A percentile compares a stretch with the other conserved stretches of the same genome.
Evolutionary conservation across 2,888 invertebrate species (phyloP).

Genomic region (Ochropleura plecta): DNA sequence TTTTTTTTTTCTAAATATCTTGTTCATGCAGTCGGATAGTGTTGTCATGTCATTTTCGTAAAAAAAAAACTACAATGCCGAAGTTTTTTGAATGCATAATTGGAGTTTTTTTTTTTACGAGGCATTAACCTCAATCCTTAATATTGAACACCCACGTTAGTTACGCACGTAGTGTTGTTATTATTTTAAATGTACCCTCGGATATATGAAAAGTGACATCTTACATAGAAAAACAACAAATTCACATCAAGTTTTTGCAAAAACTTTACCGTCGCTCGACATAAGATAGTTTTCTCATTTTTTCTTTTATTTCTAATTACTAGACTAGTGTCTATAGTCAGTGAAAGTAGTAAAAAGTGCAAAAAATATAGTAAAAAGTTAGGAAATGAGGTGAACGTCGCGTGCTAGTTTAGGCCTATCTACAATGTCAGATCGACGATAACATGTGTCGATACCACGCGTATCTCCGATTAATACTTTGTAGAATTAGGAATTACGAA

Average conservation of each 20-base stretch:
- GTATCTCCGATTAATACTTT: constrained; percentile 57
- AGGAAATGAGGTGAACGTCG: constrained; percentile 38
- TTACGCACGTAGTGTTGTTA: not conserved
- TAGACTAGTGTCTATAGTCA: not conserved
- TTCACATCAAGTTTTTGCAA: not conserved
- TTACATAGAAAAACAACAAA: constrained; percentile 36
- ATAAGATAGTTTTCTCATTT: not conserved
- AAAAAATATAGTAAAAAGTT: constrained; percentile 37
- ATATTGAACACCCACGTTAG: constrained; percentile 8
- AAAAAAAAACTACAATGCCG: constrained; percentile 23
- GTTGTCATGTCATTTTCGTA: constrained; percentile 14
- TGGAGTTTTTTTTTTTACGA: constrained; percentile 30
- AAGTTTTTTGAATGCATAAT: constrained; percentile 12
- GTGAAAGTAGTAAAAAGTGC: constrained; percentile 12
- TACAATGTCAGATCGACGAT: constrained; percentile 62
- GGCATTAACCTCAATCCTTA: constrained; percentile 37
- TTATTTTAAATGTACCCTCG: constrained; percentile 59
- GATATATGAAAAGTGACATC: not conserved
- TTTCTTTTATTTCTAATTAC: not conserved
- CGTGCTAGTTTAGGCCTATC: constrained; percentile 67
- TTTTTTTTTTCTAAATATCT: not conserved
- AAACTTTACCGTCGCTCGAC: constrained; percentile 1
- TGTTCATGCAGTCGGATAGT: constrained; percentile 2
- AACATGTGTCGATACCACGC: constrained; percentile 57
- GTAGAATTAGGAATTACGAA: constrained; percentile 60